Evolutionary conservation across 2,888 invertebrate genomes (phyloP).

Genomic region (Asteroscopus sphinx): DNA sequence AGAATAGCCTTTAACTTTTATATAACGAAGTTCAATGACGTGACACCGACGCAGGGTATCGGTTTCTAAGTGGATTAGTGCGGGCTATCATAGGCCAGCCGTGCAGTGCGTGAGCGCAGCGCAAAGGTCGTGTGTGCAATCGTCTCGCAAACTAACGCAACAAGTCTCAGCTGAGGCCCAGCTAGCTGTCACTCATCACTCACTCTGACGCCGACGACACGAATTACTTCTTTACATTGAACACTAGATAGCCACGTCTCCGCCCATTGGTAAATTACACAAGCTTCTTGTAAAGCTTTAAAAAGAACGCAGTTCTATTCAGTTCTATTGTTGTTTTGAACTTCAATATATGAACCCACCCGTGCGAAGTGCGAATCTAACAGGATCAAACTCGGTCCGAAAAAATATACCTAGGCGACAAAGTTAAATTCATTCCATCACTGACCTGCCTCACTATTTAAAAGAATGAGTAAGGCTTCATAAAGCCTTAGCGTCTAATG

Average conservation of each 20-base stretch:
- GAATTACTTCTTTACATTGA: constrained; percentile 56
- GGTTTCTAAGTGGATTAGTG: constrained; percentile 75
- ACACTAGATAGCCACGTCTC: constrained; percentile 48
- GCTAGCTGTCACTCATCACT: constrained; percentile 65
- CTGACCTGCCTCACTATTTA: constrained; percentile 50
- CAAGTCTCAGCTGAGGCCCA: constrained; percentile 42
- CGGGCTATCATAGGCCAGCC: constrained; percentile 74
- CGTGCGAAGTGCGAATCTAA: constrained; percentile 41
- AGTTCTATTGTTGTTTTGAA: constrained; percentile 2
- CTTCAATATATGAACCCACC: constrained; percentile 35
- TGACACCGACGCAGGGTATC: constrained; percentile 61
- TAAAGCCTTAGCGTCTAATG: constrained; percentile 41
- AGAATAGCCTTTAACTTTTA: no score
- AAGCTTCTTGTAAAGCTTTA: constrained; percentile 9
- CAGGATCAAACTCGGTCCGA: constrained; percentile 36
- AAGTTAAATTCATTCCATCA: constrained; percentile 37
- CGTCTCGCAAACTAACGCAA: constrained; percentile 64
- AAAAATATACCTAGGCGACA: constrained; percentile 32
- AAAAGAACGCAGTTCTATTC: constrained; percentile 16
- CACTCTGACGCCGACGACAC: constrained; percentile 51
- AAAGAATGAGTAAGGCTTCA: constrained; percentile 51
- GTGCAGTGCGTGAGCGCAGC: constrained; percentile 67
- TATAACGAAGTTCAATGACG: constrained; percentile 65
- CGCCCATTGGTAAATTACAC: constrained; percentile 5
- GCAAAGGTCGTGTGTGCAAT: constrained; percentile 73